Base-by-base conservation (phyloP, 23 tunicate species). In the Halocynthia roretzi region DNA sequence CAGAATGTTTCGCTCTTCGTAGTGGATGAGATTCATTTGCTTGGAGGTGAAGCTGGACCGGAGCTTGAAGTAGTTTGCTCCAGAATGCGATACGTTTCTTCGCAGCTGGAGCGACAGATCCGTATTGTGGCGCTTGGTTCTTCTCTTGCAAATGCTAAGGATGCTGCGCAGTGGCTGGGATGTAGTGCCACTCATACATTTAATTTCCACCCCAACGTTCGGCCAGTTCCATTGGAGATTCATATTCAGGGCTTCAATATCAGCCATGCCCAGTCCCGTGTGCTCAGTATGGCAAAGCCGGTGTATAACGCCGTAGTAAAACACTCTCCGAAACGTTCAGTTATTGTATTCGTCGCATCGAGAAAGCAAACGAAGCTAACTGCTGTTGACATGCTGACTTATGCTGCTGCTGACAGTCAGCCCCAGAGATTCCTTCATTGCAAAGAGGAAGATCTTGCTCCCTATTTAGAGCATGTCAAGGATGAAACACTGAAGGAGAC, bases 61-160 rank as follows among this genome's bases (percentile, higher is more conserved):
- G 99, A 88, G 44, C 65, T 94, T n/a, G 99, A 94, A 55, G 84
- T 94, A 21, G 94, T 94, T 52, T 94, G 99, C 80, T 94, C 99
- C 5, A 78, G 99, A 22, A 94, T 94, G 96, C 86, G 99, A 10
- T 94, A 87, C 82, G 78, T 94, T 52, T 93, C 99, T 8, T 81
- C 91, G 17, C 95, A 94, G 72, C 70, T 94, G 15, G 95, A 88
- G n/a, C 85, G 93, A 77, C 75, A 85, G 63, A 85, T 94, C 51
- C 76, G 99, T 19, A 88, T 94, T 23, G 70, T 94, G 54, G 95
- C 99, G 53, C 78, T 94, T 5, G 99, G 99, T 6, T 94, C 99
- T 10, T 94, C 99, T 7, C 72, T 94, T 64, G 99, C 99, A 6
- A 94, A 94, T 68, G 87, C 99, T 8, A 71, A 84, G 54, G 99